Evolutionary conservation across 2,888 invertebrate genomes (phyloP), one percentile per base, ranked within the genome.

Genomic region (Himalopsyche tibetana): DNA sequence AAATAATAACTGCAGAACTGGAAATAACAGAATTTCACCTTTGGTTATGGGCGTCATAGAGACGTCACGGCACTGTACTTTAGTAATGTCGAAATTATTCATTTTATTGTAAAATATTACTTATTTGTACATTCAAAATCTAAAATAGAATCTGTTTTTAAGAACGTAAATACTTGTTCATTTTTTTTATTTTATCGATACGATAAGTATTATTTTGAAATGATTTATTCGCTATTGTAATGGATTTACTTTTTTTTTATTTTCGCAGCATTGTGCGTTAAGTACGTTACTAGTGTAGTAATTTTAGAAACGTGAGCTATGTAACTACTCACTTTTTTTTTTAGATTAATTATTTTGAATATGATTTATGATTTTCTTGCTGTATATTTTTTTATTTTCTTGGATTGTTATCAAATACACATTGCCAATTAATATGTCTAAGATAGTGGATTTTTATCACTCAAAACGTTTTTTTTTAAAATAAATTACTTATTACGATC

Each of bases 21-120:
- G 51, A 63, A 63, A 63, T 63, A 19, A 63, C 63, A 63, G 63
- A 28, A 63, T 63, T 63, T 63, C 63, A 63, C 63, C 63, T 63
- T 63, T 63, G 63, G 63, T n/a, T 63, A 63, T 63, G 63, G 63
- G 63, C 82, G 55, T 82, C 51, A 55, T 55, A 36, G 55, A 5
- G 15, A 55, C 51, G 82, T 82, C 82, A 82, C 51, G 82, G 45
- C 36, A 82, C 28, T 82, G 82, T 82, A 55, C 38, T 82, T 82
- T 82, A 55, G 40, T 6, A 36, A 63, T 63, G 63, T 63, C 63
- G 19, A 19, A 4, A 63, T 63, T 28, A 63, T 11, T 63, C 63
- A 28, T 19, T 63, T 63, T 63, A 63, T 63, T 63, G 19, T 19
- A 19, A 63, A 63, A 63, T 63, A 63, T 63, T 19, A 63, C 63